Base-by-base conservation (phyloP, 2,113 vertebrate species). In the Mormyrus iriodes region DNA sequence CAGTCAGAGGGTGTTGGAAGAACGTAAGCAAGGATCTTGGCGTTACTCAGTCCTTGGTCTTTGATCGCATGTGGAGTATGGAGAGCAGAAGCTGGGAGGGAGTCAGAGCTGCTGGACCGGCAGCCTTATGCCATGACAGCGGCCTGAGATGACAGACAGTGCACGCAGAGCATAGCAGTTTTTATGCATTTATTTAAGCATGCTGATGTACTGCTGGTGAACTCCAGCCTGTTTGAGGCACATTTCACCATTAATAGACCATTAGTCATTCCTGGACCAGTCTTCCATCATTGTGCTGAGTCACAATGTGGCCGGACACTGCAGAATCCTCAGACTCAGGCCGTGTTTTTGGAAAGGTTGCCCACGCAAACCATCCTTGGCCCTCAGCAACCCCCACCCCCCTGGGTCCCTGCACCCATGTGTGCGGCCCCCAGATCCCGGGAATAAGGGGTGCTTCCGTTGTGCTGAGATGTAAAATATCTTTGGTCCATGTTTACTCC, bases 1-100 rank as follows among this genome's bases (percentile, higher is more conserved):
- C 98, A 99, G 92, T 96, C 97, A 2, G 98, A 99, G 86, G 94
- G 96, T 90, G 93, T 96, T 84, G 95, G 96, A 95, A 96, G 97
- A 95, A 97, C 97, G 98, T 99, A 96, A 96, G 95, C 94, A 44
- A 58, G 8, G 51, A 52, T 9, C 27, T 9, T 48, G 2, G n/a
- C 21, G 42, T 51, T 12, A 83, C 35, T 88, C 48, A 55, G 8
- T 21, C 7, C 2, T n/a, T 39, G 31, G 31, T 2, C 69, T 79
- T 46, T 51, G 65, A 13, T 2, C 1, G 35, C 79, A 65, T 49
- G 44, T 24, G 48, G 27, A 0, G 21, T 39, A n/a, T 5, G 31
- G 31, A 39, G 15, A 31, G 48, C 48, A 79, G 87, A 49, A n/a
- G n/a, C 9, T 49, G 55, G n/a, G 87, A 73, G 15, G 42, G 42